These are phyloP conservation scores for Urocitellus parryii DNA, from an alignment of 2,113 vertebrate genomes.

Conservation along the genomic window DNA sequence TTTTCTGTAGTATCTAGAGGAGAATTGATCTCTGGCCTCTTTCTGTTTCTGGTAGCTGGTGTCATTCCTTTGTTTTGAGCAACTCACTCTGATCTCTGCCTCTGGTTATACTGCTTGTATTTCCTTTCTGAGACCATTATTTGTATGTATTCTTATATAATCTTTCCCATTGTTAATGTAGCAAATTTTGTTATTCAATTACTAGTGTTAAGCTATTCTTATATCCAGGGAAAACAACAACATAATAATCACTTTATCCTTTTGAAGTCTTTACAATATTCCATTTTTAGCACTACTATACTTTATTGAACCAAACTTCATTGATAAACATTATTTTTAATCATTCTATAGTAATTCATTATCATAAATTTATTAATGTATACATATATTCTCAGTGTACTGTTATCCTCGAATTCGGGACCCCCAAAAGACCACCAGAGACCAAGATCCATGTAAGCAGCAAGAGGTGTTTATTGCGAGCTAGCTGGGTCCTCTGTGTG, in stretches of 20 bases:
- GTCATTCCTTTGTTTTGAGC: not conserved
- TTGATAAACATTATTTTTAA: not conserved
- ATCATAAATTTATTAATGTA: not conserved
- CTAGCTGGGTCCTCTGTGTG: no score
- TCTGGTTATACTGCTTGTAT: not conserved
- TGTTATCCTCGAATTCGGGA: no score
- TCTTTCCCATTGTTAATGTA: not conserved
- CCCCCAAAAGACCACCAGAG: no score
- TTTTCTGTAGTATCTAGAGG: no score
- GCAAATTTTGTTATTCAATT: not conserved
- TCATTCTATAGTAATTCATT: not conserved
- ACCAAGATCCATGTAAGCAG: no score
- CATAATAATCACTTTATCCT: not conserved
- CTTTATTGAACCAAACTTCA: constrained; percentile 3
- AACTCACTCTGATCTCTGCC: not conserved
- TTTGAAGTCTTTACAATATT: not conserved
- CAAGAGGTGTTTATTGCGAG: no score
- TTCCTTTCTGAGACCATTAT: not conserved
- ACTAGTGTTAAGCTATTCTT: not conserved
- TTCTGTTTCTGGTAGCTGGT: not conserved
- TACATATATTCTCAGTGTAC: not conserved
- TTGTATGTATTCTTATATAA: not conserved
- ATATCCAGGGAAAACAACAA: not conserved
- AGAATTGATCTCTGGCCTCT: not conserved
- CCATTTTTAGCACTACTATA: not conserved